A percentile compares a stretch with the other conserved stretches of the same genome.
Evolutionary conservation across 2,797 vertebrate genomes (phyloP).

Genomic region (Ctenosaura bakeri): DNA sequence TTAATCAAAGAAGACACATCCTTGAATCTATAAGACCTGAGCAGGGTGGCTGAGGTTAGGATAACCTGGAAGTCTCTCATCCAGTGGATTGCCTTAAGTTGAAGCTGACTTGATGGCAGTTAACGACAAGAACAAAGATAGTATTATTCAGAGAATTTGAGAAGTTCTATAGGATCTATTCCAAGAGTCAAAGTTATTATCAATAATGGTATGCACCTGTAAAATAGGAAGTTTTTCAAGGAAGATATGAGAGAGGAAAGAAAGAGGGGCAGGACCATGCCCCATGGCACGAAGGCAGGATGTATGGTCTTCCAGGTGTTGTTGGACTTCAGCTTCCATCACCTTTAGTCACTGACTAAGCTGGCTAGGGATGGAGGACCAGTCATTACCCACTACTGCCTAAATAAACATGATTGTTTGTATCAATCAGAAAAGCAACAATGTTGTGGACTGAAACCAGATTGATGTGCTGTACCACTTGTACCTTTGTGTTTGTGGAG

Average conservation of each 20-base stretch:
- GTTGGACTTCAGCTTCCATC: no score
- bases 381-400: neutral
- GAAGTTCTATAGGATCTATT: constrained; percentile 3
- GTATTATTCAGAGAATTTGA: constrained; percentile 15
- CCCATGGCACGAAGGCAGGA: no score
- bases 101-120: no score
- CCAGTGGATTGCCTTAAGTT: no score
- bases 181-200: neutral
- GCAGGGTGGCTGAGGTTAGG: no score
- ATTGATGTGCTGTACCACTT: neutral
- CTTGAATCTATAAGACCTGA: no score
- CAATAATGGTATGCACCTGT: neutral
- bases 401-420: neutral
- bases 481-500: neutral
- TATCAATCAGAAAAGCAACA: no score
- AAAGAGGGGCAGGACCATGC: neutral
- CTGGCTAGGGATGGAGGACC: neutral
- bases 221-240: neutral
- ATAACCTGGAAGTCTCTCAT: no score
- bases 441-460: neutral
- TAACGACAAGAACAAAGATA: no score
- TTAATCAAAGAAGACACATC: no score
- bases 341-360: no score
- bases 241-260: neutral
- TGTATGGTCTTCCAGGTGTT: no score